Evolutionary conservation across 1,140 invertebrate species (phyloP), one percentile per base, ranked within the genome.

Genomic region (Limonius californicus): DNA sequence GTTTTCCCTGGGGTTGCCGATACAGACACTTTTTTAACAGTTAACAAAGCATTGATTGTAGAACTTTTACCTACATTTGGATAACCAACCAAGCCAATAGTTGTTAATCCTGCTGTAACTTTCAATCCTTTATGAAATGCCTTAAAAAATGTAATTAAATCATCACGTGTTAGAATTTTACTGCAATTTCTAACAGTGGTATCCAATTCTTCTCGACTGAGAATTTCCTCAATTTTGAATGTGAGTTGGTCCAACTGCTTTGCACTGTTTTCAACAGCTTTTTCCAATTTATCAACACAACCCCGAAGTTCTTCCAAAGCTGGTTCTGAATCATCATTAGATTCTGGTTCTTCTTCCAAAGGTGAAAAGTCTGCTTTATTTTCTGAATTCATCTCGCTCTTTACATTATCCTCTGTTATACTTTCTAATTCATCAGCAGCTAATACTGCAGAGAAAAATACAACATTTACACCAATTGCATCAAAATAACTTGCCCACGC

Each of bases 61-160:
- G 96, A 99, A 81, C 95, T 98, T 81, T 99, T 99, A 12, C 98
- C 98, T 30, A 99, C 98, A 84, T 99, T 99, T 0, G 97, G 97
- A 82, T 99, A 99, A 0, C 98, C 97, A 67, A 98, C 94, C 77
- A 98, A 83, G 42, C 95, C 95, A 65, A 98, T 85, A 30, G 92
- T 94, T 0, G 87, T 84, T 11, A 87, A 72, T 42, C 76, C 79
- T 43, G 80, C 74, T 1, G 78, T 84, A 64, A 83, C 80, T 63
- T 83, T 88, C 58, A 76, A 68, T 2, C 76, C 80, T 62, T 67
- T 76, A 69, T 88, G 85, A 32, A 91, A 78, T 15, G 74, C 80
- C 69, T 83, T 86, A 30, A 97, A 87, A 11, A 95, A 80, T 59
- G 82, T 76, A 53, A 89, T 83, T 14, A 88, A 75, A 71, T 83